phyloP scores from a whole-genome alignment of 1,140 invertebrate species.

The Papilio glaucus region DNA sequence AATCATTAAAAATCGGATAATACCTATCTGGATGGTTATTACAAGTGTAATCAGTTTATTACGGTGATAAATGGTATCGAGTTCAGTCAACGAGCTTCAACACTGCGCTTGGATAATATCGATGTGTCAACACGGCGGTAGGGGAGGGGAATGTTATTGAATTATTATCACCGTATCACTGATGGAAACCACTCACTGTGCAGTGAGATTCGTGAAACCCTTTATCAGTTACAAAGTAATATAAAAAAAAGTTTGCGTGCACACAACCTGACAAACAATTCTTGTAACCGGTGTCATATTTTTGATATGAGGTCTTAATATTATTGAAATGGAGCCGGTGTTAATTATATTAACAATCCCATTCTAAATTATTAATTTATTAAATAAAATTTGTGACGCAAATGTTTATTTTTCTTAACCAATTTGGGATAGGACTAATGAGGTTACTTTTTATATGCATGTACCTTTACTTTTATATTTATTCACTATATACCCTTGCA shows the following conservation, averaged over 20 bases:
- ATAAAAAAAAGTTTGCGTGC: background rate
- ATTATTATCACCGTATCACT: constrained; percentile 22
- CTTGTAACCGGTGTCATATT: background rate
- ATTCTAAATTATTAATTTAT: no score
- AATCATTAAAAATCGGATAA: background rate
- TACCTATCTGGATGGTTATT: constrained; percentile 1
- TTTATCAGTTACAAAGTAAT: background rate
- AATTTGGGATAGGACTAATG: no score
- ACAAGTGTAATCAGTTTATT: constrained; percentile 34
- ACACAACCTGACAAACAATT: no score
- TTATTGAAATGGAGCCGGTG: no score
- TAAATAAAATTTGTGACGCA: no score
- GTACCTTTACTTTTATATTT: no score
- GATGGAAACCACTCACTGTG: background rate
- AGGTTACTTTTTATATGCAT: no score
- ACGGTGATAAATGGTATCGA: constrained; percentile 32
- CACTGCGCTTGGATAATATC: constrained; percentile 24
- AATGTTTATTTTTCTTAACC: no score
- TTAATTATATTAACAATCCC: no score
- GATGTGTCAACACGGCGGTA: background rate
- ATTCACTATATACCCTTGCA: no score
- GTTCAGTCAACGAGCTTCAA: background rate
- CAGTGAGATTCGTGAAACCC: background rate
- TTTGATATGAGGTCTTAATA: no score
- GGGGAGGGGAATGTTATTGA: background rate